phyloP scores from a whole-genome alignment of 2,888 invertebrate species.

The Lithodes maja region DNA sequence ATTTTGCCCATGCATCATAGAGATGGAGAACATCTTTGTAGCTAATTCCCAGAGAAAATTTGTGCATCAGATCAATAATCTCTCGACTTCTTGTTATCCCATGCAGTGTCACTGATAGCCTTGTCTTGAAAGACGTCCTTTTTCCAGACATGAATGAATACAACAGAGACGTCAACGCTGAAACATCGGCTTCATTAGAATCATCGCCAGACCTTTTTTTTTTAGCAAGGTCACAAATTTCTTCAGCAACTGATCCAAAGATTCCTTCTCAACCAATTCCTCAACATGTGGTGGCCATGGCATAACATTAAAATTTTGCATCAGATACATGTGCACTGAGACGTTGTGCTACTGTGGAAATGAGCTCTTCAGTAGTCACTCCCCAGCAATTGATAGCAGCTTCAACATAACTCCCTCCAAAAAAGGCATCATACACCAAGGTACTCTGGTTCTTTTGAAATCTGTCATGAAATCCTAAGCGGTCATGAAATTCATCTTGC shows the following conservation, averaged over 20 bases:
- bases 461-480: neutral
- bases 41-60: conserved; percentile 23
- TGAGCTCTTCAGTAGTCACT: neutral
- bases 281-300: neutral
- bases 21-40: conserved; percentile 21
- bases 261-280: neutral
- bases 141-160: neutral
- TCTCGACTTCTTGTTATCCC: neutral
- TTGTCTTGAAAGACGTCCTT: conserved; percentile 7
- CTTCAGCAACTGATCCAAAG: neutral
- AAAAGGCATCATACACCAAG: neutral
- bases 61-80: conserved; percentile 11
- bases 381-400: conserved; percentile 5
- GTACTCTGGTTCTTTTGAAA: conserved; percentile 27
- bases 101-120: neutral
- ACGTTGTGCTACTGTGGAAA: neutral
- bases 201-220: neutral
- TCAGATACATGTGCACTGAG: neutral
- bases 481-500: neutral
- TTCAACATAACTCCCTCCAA: neutral
- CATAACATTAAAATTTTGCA: no score
- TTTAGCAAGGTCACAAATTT: neutral
- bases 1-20: conserved; percentile 27
- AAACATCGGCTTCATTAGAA: neutral
- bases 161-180: neutral